Conservation (phyloP, 1,140 invertebrate genomes). For the Epicauta chinensis region DNA sequence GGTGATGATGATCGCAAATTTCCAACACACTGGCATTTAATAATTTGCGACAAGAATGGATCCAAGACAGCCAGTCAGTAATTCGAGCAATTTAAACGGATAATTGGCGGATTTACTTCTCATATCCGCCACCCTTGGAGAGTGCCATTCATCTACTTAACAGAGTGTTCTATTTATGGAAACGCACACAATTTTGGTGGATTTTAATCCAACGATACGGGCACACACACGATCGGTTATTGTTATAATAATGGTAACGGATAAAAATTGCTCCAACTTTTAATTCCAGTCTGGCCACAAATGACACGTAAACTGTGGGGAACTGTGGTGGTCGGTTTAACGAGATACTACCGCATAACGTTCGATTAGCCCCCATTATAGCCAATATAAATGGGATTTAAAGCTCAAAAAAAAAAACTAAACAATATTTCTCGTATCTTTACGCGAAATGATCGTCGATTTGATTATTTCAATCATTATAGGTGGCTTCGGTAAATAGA, state of each 20-base stretch:
- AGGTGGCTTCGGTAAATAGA: slow-evolving; percentile 2
- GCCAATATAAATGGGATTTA: slow-evolving; percentile 36
- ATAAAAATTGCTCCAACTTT: slow-evolving; percentile 37
- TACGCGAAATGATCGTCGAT: too few species aligned
- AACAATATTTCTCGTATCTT: too few species aligned
- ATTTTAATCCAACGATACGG: too few species aligned
- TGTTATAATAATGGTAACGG: too few species aligned
- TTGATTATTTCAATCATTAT: too few species aligned
- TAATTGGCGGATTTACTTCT: slow-evolving; percentile 25
- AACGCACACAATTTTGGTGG: too few species aligned
- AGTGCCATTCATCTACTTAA: too few species aligned
- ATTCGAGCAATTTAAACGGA: slow-evolving; percentile 24
- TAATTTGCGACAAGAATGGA: background rate
- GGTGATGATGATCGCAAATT: background rate
- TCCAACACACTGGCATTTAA: slow-evolving; percentile 2
- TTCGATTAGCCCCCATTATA: slow-evolving; percentile 40
- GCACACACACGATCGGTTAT: too few species aligned
- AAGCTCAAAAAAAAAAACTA: slow-evolving; percentile 8
- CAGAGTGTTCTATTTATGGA: too few species aligned
- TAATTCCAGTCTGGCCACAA: slow-evolving; percentile 40
- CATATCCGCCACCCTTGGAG: too few species aligned
- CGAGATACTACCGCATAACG: slow-evolving; percentile 41
- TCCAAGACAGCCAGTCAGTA: slow-evolving; percentile 15
- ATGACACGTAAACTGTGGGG: slow-evolving; percentile 41
- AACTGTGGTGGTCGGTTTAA: slow-evolving; percentile 39